Percentiles rank a stretch among this genome's conserved stretches.
Evolutionary conservation across 2,888 invertebrate genomes (phyloP).

Genomic region (Parnassius smintheus): DNA sequence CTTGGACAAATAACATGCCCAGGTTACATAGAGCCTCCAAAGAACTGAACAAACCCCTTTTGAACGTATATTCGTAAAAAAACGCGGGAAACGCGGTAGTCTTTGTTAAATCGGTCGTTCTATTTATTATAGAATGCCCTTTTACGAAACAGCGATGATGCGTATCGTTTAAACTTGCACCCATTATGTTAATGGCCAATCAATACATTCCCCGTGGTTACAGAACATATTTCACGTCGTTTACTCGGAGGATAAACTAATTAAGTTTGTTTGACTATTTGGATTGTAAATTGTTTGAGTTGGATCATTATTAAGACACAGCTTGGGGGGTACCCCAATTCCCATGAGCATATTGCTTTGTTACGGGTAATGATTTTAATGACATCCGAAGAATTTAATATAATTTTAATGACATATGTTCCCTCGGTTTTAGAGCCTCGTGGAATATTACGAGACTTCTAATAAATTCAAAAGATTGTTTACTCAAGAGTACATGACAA

Average conservation of each 20-base stretch:
- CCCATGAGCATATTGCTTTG: slow-evolving; percentile 40
- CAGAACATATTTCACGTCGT: slow-evolving; percentile 61
- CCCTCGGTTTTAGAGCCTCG: neutral
- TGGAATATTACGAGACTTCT: neutral
- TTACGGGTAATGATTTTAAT: slow-evolving; percentile 36
- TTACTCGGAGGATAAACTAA: slow-evolving; percentile 59
- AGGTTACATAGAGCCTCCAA: slow-evolving; percentile 40
- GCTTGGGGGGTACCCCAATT: slow-evolving; percentile 55
- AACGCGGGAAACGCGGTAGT: slow-evolving; percentile 30
- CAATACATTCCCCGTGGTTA: slow-evolving; percentile 68
- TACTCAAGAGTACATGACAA: too few species aligned
- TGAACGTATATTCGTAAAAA: slow-evolving; percentile 28
- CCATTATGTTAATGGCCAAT: slow-evolving; percentile 74
- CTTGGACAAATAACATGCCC: slow-evolving; percentile 59
- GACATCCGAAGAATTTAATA: slow-evolving; percentile 26
- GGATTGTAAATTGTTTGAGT: slow-evolving; percentile 71
- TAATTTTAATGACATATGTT: slow-evolving; percentile 19
- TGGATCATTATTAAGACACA: slow-evolving; percentile 65
- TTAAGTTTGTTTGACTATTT: slow-evolving; percentile 75
- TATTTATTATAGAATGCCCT: slow-evolving; percentile 51
- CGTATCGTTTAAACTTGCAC: slow-evolving; percentile 61
- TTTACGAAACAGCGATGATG: slow-evolving; percentile 49
- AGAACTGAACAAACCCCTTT: slow-evolving; percentile 29
- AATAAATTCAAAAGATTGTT: too few species aligned
- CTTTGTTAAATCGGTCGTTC: slow-evolving; percentile 27